phyloP scores from a whole-genome alignment of 2,113 vertebrate species.

The Alosa alosa region DNA sequence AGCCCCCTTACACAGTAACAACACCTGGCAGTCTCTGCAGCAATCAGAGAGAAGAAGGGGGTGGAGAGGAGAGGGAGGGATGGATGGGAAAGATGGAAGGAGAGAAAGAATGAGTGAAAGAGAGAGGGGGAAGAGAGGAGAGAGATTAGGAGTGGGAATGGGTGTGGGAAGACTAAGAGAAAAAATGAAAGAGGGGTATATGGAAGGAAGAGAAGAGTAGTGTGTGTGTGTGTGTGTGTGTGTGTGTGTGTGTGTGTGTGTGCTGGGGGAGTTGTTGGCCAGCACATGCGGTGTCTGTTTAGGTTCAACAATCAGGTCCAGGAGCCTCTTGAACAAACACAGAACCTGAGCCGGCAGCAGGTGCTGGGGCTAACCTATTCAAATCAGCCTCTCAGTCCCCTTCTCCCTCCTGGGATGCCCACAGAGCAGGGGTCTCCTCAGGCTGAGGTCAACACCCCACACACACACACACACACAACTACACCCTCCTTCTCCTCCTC shows the following conservation, averaged over 20 bases:
- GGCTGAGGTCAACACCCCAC: conserved; percentile 74
- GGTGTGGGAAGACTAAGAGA: neutral
- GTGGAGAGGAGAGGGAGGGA: neutral
- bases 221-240: neutral
- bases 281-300: conserved; percentile 34
- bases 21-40: conserved; percentile 36
- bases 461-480: conserved; percentile 57
- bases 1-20: conserved; percentile 5
- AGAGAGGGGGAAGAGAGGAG: neutral
- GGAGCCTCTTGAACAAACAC: conserved; percentile 78
- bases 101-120: neutral
- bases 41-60: neutral
- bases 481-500: conserved; percentile 37
- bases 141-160: neutral
- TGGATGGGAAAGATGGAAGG: neutral
- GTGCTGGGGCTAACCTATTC: conserved; percentile 75
- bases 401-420: conserved; percentile 22
- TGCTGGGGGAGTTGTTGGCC: neutral
- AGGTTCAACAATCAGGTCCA: conserved; percentile 58
- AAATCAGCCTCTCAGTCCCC: conserved; percentile 52
- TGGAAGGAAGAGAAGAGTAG: neutral
- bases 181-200: neutral
- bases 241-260: neutral
- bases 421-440: conserved; percentile 72
- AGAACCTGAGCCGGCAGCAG: conserved; percentile 73